These are phyloP conservation scores for Oscarella lobularis DNA, from an alignment of 37 sponge, comb jelly and placozoan genomes.

Conservation along the genomic window DNA sequence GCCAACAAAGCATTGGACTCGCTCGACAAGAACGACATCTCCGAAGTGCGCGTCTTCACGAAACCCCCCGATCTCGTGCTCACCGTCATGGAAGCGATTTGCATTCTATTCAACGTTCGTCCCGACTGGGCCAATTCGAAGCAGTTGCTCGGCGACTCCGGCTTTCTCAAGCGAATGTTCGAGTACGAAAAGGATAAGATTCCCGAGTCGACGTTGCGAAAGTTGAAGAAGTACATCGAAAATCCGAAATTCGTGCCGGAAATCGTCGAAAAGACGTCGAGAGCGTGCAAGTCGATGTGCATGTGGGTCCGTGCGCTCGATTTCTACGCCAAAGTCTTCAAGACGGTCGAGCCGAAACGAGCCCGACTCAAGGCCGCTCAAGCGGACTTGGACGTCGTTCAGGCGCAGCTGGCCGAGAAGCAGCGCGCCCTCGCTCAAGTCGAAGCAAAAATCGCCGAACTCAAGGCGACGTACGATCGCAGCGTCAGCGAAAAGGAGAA, in stretches of 20 bases:
- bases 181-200: conserved; percentile 97
- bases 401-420: conserved; percentile 76
- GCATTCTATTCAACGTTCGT: conserved; percentile 62
- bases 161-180: conserved; percentile 76
- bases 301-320: conserved; percentile 96
- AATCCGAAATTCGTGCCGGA: conserved; percentile 92
- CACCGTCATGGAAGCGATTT: conserved; percentile 95
- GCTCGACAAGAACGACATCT: conserved; percentile 93
- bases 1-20: conserved; percentile 94
- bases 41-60: conserved; percentile 88
- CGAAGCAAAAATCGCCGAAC: conserved; percentile 62
- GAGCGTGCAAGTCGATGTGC: conserved; percentile 96
- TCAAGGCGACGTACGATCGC: conserved; percentile 32
- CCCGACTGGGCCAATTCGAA: conserved; percentile 96
- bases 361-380: conserved; percentile 75
- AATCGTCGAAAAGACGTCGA: conserved; percentile 83
- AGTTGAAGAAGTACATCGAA: conserved; percentile 97
- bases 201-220: conserved; percentile 70
- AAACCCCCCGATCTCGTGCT: conserved; percentile 91
- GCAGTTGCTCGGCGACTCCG: conserved; percentile 66
- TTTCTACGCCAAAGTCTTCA: conserved; percentile 81
- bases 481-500: conserved; percentile 85
- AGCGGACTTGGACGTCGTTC: conserved; percentile 61
- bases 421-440: conserved; percentile 72
- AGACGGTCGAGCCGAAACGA: conserved; percentile 94